Evolutionary conservation across 2,888 invertebrate genomes (phyloP).

Genomic region (Adelognathus sp.): DNA sequence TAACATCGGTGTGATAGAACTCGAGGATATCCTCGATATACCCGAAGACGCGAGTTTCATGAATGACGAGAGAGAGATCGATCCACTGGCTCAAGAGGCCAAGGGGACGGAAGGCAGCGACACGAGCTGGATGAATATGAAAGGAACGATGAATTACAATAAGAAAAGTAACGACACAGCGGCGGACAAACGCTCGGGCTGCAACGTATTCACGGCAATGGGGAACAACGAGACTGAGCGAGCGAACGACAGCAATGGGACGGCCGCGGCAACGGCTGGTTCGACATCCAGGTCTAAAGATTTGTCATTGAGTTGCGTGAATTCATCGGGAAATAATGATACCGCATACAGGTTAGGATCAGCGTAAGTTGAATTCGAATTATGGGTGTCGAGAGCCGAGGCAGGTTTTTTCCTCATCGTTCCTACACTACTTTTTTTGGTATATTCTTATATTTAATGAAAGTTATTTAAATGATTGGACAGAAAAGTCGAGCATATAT

Average conservation of each 20-base stretch:
- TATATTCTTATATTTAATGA: background rate
- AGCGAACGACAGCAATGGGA: conserved; percentile 51
- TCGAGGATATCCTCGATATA: conserved; percentile 72
- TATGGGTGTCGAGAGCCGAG: conserved; percentile 58
- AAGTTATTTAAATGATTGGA: background rate
- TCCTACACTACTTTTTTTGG: background rate
- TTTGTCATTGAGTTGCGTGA: conserved; percentile 76
- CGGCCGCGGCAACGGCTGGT: conserved; percentile 45
- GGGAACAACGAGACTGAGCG: background rate
- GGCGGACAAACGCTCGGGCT: conserved; percentile 13
- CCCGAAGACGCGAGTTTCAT: conserved; percentile 59
- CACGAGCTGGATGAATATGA: conserved; percentile 11
- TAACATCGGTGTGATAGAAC: conserved; percentile 63
- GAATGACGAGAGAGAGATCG: conserved; percentile 34
- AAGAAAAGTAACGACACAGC: conserved; percentile 29
- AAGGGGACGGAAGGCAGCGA: conserved; percentile 20
- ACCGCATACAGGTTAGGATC: conserved; percentile 76
- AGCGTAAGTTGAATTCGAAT: conserved; percentile 74
- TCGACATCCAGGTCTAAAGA: conserved; percentile 57
- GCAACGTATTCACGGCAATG: background rate
- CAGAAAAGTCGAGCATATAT: background rate
- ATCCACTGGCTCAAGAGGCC: conserved; percentile 1
- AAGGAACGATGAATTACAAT: conserved; percentile 39
- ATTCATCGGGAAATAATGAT: conserved; percentile 66
- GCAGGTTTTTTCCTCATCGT: conserved; percentile 5